Base-by-base conservation (phyloP, 2,113 vertebrate species). In the Drymodes brunneopygia region DNA sequence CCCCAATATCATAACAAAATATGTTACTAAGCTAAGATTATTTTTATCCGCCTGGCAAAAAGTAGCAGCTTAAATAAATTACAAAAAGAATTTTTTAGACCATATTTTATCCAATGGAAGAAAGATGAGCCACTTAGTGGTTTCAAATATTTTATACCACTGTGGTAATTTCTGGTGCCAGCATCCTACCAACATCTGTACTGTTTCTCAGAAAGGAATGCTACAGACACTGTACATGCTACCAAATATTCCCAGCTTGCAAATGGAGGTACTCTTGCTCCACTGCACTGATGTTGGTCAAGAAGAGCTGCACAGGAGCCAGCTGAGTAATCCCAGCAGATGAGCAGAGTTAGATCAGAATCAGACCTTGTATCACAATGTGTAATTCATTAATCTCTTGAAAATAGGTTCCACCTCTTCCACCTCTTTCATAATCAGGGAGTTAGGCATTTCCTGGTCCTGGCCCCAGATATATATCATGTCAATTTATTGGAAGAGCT, bases 101-200 rank as follows among this genome's bases (percentile, higher is more conserved):
- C 17, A 6, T 22, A 48, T 24, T 87, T 86, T 72, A 67, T 82
- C 45, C 50, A 45, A 14, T 16, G 22, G 58, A 72, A 29, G 44
- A 75, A 94, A 92, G 57, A 87, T 53, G 70, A 91, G 56, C 53
- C 65, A 33, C 56, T 74, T 92, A 84, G 73, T 79, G 57, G 57
- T 94, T 94, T 91, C 48, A 79, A 67, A 79, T 71, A 35, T 56
- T 91, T 96, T 61, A 92, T 81, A 75, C 45, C 48, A 61, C 66
- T 69, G 65, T 75, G 58, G 78, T 79, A 85, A 92, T 87, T 84
- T 54, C 54, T 95, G 73, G 62, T 69, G 73, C 74, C 89, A 85
- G 74, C n/a, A 80, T 48, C 31, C 54, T 36, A 28, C n/a, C 65
- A 44, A 66, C 53, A 65, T 85, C 33, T 73, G 62, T 31, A 12